Evolutionary conservation across 2,888 invertebrate genomes (phyloP).

Genomic region (Hypercompe scribonia): DNA sequence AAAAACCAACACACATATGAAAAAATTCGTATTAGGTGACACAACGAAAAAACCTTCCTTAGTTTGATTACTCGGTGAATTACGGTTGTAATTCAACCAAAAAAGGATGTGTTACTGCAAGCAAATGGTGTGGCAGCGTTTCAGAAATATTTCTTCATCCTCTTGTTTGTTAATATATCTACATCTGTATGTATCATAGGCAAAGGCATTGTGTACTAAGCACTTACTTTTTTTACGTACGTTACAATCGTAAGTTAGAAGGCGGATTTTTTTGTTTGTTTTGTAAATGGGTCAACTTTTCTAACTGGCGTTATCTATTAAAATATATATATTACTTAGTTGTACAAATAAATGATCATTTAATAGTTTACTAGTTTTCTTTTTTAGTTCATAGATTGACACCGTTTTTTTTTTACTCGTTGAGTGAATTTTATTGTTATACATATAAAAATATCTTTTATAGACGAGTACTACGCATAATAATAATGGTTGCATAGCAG

Average conservation of each 20-base stretch:
- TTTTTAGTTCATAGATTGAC: background rate
- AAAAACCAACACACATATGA: background rate
- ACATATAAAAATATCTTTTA: too few relatives aligned
- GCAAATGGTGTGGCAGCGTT: background rate
- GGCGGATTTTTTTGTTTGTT: background rate
- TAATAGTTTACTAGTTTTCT: background rate
- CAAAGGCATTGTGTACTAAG: background rate
- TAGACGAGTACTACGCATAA: background rate
- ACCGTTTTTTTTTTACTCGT: too few relatives aligned
- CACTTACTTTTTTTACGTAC: background rate
- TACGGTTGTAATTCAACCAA: background rate
- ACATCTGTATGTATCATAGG: background rate
- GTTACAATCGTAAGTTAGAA: background rate
- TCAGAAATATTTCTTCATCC: background rate
- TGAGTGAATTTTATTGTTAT: too few relatives aligned
- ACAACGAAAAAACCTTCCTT: background rate
- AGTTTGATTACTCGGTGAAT: background rate
- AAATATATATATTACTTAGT: background rate
- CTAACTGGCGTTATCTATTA: background rate
- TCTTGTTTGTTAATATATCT: background rate
- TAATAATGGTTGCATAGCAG: background rate
- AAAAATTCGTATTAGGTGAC: background rate
- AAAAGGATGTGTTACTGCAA: background rate
- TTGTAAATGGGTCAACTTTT: background rate
- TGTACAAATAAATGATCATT: background rate